Evolutionary conservation across 2,888 invertebrate species (phyloP).

Genomic region (Neoitamus cyanurus): DNA sequence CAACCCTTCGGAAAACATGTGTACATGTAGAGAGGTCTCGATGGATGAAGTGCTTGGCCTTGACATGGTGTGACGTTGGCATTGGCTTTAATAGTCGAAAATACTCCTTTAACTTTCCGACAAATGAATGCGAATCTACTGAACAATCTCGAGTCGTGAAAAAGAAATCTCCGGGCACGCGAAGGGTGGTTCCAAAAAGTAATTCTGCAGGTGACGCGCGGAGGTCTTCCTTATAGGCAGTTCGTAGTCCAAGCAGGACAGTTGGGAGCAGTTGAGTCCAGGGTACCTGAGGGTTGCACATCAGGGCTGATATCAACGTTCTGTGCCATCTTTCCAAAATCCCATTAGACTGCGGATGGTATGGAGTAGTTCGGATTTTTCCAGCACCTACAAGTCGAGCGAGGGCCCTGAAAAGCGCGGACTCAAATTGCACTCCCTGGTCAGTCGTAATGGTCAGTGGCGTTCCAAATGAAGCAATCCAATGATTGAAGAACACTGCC

Average conservation of each 20-base stretch:
- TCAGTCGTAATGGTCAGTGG: conserved; percentile 43
- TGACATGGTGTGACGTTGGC: too few species aligned
- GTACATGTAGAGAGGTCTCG: too few species aligned
- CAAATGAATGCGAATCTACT: too few species aligned
- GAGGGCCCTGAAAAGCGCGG: conserved; percentile 4
- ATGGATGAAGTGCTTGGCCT: too few species aligned
- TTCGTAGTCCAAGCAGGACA: conserved; percentile 59
- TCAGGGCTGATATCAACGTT: conserved; percentile 61
- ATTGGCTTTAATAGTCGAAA: too few species aligned
- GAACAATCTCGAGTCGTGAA: too few species aligned
- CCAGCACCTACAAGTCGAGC: conserved; percentile 19
- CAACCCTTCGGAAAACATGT: too few species aligned
- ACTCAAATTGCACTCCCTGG: conserved; percentile 47
- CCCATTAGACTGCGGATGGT: conserved; percentile 47
- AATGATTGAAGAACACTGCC: not conserved
- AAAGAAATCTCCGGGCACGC: too few species aligned
- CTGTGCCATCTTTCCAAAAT: too few species aligned
- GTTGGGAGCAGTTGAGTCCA: conserved; percentile 58
- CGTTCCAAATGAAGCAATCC: conserved; percentile 42
- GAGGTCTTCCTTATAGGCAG: conserved; percentile 57
- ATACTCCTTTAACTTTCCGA: too few species aligned
- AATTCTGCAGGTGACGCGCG: conserved; percentile 56
- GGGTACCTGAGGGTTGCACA: conserved; percentile 52
- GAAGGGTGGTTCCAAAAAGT: too few species aligned
- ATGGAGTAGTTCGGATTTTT: conserved; percentile 34